Evolutionary conservation across 2,113 vertebrate species (phyloP).

Genomic region (Cynocephalus volans): DNA sequence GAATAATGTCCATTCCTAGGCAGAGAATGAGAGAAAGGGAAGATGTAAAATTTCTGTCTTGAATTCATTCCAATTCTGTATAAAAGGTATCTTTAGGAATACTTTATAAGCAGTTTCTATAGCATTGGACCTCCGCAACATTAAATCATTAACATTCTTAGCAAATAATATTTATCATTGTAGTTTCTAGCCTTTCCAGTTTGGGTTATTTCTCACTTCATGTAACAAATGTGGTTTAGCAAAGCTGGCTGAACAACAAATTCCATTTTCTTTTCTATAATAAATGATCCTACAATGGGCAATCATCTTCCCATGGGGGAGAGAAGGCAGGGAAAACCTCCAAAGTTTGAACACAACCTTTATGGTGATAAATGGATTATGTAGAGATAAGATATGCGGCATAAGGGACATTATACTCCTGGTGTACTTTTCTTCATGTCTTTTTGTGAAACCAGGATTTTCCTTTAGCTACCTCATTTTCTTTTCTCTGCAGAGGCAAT

Average conservation of each 20-base stretch:
- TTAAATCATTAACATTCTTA: slow-evolving; percentile 51
- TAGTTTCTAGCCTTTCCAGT: slow-evolving; percentile 9
- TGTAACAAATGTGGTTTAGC: slow-evolving; percentile 44
- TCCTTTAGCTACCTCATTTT: background rate
- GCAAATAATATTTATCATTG: slow-evolving; percentile 57
- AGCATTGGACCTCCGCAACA: background rate
- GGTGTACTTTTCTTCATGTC: background rate
- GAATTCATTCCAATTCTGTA: slow-evolving; percentile 46
- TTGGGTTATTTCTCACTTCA: slow-evolving; percentile 45
- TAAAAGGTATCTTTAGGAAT: background rate
- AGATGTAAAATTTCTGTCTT: slow-evolving; percentile 45
- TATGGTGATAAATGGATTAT: background rate
- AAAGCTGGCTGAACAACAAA: slow-evolving; percentile 51
- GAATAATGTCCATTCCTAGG: background rate
- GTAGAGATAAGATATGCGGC: background rate
- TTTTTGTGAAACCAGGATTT: background rate
- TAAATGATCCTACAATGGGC: background rate
- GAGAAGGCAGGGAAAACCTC: background rate
- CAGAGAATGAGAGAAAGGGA: background rate
- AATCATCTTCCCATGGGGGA: slow-evolving; percentile 22
- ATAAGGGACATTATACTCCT: background rate
- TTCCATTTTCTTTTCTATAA: slow-evolving; percentile 35
- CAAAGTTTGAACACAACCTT: background rate
- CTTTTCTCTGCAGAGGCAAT: background rate
- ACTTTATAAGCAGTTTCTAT: background rate